Evolutionary conservation across 2,888 invertebrate genomes (phyloP).

Genomic region (Ophioninae sp.): DNA sequence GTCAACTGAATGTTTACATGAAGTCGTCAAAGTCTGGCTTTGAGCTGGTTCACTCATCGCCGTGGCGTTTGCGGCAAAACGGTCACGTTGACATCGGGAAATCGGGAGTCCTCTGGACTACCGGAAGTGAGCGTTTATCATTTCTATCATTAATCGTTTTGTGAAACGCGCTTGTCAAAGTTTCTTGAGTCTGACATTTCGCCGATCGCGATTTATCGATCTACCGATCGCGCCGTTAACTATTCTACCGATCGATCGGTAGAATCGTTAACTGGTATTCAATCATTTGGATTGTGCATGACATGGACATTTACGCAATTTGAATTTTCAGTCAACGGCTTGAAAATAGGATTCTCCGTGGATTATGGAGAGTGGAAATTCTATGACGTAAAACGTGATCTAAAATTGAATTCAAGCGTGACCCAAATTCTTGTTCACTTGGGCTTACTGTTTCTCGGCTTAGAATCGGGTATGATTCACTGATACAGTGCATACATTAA

Average conservation of each 20-base stretch:
- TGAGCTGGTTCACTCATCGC: neutral
- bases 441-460: constrained; percentile 9
- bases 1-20: neutral
- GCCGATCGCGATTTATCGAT: neutral
- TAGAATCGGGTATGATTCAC: constrained; percentile 10
- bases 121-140: neutral
- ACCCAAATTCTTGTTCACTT: constrained; percentile 2
- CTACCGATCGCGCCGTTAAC: too few relatives aligned
- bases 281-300: neutral
- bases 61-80: neutral
- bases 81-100: neutral
- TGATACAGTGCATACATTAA: neutral
- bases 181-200: neutral
- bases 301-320: neutral
- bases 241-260: too few relatives aligned
- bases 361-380: constrained; percentile 4
- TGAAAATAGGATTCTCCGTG: constrained; percentile 8
- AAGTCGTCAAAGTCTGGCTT: neutral
- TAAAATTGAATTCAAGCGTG: neutral
- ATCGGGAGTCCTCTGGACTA: neutral
- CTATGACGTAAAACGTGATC: constrained; percentile 9
- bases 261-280: neutral
- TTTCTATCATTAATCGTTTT: neutral
- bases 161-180: neutral
- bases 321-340: constrained; percentile 2